phyloP scores from a whole-genome alignment of 1,140 invertebrate species.

The Homarus americanus region DNA sequence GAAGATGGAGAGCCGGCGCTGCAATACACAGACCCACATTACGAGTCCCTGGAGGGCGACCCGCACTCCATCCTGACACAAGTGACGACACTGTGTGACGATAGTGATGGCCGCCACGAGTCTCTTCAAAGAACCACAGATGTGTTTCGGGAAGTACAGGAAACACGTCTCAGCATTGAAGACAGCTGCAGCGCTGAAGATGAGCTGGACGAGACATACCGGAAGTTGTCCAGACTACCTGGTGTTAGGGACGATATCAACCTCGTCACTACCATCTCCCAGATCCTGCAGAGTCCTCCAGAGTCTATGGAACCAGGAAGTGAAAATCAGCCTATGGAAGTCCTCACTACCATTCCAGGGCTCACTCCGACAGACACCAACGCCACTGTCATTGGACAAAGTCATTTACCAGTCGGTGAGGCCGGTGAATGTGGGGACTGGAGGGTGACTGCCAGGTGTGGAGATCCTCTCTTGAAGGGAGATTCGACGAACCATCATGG shows the following conservation, averaged over 20 bases:
- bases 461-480: neutral
- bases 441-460: neutral
- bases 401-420: neutral
- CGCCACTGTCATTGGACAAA: neutral
- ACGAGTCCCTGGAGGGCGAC: constrained; percentile 18
- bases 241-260: neutral
- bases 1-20: neutral
- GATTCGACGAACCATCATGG: neutral
- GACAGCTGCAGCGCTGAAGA: constrained; percentile 30
- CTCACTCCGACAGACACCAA: neutral
- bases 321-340: neutral
- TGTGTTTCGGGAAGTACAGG: constrained; percentile 11
- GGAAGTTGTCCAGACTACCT: neutral
- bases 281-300: constrained; percentile 47
- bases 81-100: constrained; percentile 26
- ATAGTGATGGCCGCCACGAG: neutral
- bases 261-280: constrained; percentile 51
- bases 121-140: neutral
- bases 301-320: constrained; percentile 52
- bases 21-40: neutral
- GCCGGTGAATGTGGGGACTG: neutral
- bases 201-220: neutral
- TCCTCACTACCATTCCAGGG: neutral
- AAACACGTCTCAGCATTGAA: neutral
- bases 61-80: constrained; percentile 44